These are phyloP conservation scores for Protobothrops flavoviridis DNA, from an alignment of 2,113 vertebrate genomes.

Conservation along the genomic window DNA sequence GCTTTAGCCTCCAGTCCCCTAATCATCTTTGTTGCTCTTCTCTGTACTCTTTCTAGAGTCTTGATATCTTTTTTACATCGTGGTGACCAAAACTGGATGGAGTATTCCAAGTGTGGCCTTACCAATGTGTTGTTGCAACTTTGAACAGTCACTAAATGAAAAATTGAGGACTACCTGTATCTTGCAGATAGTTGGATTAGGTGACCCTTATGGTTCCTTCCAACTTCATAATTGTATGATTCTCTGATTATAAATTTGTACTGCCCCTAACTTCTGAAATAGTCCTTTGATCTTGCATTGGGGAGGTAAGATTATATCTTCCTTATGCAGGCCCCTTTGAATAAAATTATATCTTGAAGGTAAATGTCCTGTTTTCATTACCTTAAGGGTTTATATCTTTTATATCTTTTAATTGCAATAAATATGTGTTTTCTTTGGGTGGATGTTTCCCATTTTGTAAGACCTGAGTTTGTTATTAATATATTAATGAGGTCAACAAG, in stretches of 20 bases:
- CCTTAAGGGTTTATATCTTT: background rate
- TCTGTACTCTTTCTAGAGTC: no score
- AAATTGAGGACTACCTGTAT: no score
- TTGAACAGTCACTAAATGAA: no score
- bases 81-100: no score
- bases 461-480: background rate
- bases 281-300: background rate
- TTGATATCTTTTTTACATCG: no score
- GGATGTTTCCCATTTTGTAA: background rate
- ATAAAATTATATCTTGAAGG: background rate
- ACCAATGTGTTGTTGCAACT: no score
- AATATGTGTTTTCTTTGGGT: background rate
- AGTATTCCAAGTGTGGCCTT: no score
- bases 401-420: background rate
- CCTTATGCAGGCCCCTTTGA: background rate
- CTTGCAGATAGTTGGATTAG: background rate
- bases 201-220: background rate
- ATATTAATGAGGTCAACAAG: background rate
- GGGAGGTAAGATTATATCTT: background rate
- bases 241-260: background rate
- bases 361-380: background rate
- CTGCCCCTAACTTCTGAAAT: background rate
- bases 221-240: background rate
- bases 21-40: no score
- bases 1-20: no score